Evolutionary conservation across 2,888 invertebrate genomes (phyloP), one percentile per base, ranked within the genome.

Genomic region (Macropis europaea): DNA sequence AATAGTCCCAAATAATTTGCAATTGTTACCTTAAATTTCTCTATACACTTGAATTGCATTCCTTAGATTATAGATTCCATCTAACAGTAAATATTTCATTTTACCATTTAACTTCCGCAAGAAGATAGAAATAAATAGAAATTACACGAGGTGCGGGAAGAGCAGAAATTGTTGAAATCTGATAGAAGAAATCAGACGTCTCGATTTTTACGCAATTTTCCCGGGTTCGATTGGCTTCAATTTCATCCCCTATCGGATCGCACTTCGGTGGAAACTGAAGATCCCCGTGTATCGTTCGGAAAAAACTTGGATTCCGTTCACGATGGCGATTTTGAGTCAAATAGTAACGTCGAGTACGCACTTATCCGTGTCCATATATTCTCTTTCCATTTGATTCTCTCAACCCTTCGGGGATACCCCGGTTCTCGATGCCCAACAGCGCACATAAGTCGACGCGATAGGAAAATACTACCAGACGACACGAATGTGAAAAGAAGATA

Each of bases 341-440:
- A 54, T 47, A 57, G 57, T 36, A 53, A 53, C 53, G 36, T 62
- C 69, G 63, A 60, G 48, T 56, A 70, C 66, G 57, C 68, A 62
- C 62, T 76, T 69, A 70, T 61, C 64, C 76, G 57, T 53, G 69
- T 67, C 64, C 56, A 47, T 60, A 56, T 73, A 73, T 73, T 66
- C 76, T 76, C 61, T 61, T 52, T 66, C 57, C 57, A 54, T 45
- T 69, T 40, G 64, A 60, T 54, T 66, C 64, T 53, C 54, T 38
- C 57, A 26, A 52, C 53, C 57, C 75, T 75, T 62, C 38, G 79
- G 83, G 82, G 82, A 84, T 81, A 71, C 22, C 73, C 77, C 74
- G 77, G 79, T 79, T 82, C 83, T 77, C 77, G 47, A 54, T 62
- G 63, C 5, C 38, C 26, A 76, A 60, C 57, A 74, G 66, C 15